Percentiles rank a stretch among this genome's conserved stretches.
Conservation (phyloP, 2,888 invertebrate genomes). For the Oxyteleia sp. region DNA sequence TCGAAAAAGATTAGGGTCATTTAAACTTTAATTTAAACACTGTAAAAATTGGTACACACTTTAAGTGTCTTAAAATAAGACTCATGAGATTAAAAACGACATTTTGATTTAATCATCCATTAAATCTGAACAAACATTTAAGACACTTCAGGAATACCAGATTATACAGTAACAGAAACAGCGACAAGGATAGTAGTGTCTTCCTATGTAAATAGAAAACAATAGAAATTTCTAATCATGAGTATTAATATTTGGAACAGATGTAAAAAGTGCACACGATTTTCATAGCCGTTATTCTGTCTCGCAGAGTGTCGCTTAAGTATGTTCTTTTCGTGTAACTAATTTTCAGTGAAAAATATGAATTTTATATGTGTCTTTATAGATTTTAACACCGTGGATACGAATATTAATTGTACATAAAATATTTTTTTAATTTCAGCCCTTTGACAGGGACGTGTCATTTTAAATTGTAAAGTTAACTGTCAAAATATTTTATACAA, state of each 20-base stretch:
- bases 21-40: slow-evolving; percentile 14
- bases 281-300: slow-evolving; percentile 14
- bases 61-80: too few relatives aligned
- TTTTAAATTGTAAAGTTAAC: slow-evolving; percentile 35
- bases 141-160: too few relatives aligned
- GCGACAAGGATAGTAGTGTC: slow-evolving; percentile 54
- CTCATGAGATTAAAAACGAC: too few relatives aligned
- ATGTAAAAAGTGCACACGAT: slow-evolving; percentile 48
- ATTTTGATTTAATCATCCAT: too few relatives aligned
- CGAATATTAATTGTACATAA: slow-evolving; percentile 37
- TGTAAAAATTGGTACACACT: too few relatives aligned
- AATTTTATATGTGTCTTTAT: slow-evolving; percentile 29
- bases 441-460: not conserved
- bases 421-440: slow-evolving; percentile 37
- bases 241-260: slow-evolving; percentile 38
- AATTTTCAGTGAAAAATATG: slow-evolving; percentile 9
- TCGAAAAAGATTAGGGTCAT: not conserved
- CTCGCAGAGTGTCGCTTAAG: not conserved
- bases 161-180: too few relatives aligned
- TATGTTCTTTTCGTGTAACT: not conserved
- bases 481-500: slow-evolving; percentile 27
- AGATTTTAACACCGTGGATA: slow-evolving; percentile 9
- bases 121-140: too few relatives aligned
- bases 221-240: slow-evolving; percentile 43
- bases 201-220: slow-evolving; percentile 60